Evolutionary conservation across 2,797 vertebrate genomes (phyloP), one percentile per base, ranked within the genome.

Genomic region (Argentina silus): DNA sequence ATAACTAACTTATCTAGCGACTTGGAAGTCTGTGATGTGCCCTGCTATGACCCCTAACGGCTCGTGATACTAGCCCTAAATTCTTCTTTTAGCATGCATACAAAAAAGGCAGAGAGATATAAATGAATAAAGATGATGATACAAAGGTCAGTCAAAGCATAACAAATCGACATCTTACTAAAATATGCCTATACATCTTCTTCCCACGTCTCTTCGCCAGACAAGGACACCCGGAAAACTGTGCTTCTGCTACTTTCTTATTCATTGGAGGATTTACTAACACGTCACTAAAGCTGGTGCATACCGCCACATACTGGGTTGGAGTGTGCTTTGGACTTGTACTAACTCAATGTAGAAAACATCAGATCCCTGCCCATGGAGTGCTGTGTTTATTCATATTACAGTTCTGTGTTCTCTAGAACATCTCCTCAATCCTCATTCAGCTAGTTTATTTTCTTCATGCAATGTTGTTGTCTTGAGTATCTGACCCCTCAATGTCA

Each of bases 161-260:
- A 11, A 59, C 1, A 0, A 0, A 0, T 2, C 14, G 1, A 60
- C 0, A 1, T 83, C 89, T 89, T 57, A 89, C 91, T 42, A 79
- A 69, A 56, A 89, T 12, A 1, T 79, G 69, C 72, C 85, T 84
- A 69, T 71, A 88, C 90, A 92, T 92, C 67, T 56, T 77, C 0
- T 5, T 5, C 0, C 23, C n/a, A 19, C 7, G 67, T 43, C 19
- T 1, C 42, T 21, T 19, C n/a, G n/a, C 19, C 43, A 15, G 71
- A 80, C 86, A 88, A 89, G 83, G 85, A 77, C 86, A 90, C 82
- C n/a, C 1, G 73, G 51, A 81, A 69, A 59, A 14, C 4, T 73
- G 0, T 0, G 42, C 75, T 89, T 88, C 88, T 82, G 82, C 2
- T 59, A 9, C n/a, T 45, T 19, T 63, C 61, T 62, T 62, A 17